A percentile compares a stretch with the other conserved stretches of the same genome.
These are phyloP conservation scores for Uloborus diversus DNA, from an alignment of 1,140 invertebrate species.

Conservation along the genomic window DNA sequence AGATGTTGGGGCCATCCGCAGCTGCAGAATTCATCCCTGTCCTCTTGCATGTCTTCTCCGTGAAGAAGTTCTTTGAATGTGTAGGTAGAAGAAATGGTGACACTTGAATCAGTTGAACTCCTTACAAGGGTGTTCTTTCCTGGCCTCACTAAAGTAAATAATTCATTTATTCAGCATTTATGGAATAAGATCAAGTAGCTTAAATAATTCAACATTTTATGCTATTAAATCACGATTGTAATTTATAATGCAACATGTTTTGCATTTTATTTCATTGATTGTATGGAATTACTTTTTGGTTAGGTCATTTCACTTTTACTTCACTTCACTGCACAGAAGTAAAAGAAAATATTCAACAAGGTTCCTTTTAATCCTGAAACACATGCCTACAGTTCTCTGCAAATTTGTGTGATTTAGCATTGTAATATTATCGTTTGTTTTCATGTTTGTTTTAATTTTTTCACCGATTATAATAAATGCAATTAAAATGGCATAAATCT, in stretches of 20 bases:
- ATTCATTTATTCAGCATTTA: neutral
- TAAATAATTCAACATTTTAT: neutral
- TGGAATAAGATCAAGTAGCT: neutral
- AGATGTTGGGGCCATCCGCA: slow-evolving; percentile 75
- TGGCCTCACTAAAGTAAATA: slow-evolving; percentile 68
- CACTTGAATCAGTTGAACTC: slow-evolving; percentile 73
- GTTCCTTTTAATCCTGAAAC: no score
- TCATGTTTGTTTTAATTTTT: no score
- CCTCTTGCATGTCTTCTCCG: slow-evolving; percentile 8
- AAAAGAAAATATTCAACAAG: no score
- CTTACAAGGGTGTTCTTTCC: slow-evolving; percentile 74
- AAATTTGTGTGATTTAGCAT: no score
- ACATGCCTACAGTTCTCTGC: no score
- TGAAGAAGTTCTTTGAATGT: slow-evolving; percentile 70
- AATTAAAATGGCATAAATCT: no score
- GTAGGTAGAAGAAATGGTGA: slow-evolving; percentile 77
- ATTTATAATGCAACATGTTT: neutral
- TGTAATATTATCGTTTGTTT: no score
- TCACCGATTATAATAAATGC: no score
- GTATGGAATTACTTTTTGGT: neutral
- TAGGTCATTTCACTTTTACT: neutral
- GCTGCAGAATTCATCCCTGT: slow-evolving; percentile 67
- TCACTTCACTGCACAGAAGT: no score
- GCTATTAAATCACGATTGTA: neutral
- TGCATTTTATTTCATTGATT: neutral